Percentiles rank a stretch among this genome's conserved stretches.
Conservation (phyloP, 2,797 vertebrate genomes). For the Rousettus madagascariensis region DNA sequence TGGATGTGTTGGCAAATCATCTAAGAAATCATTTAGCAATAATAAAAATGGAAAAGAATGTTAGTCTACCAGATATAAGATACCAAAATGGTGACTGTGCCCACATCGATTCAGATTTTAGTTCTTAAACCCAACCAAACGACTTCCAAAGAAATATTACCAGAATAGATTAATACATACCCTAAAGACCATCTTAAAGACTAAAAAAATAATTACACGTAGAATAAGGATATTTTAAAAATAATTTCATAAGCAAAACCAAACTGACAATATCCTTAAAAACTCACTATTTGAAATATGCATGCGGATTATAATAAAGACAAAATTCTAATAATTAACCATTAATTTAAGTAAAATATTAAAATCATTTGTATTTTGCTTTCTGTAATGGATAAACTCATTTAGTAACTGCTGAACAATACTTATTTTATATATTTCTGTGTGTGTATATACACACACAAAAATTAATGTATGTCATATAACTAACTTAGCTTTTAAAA, state of each 20-base stretch:
- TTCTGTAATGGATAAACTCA: neutral
- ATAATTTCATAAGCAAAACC: conserved; percentile 33
- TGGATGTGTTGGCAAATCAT: conserved; percentile 26
- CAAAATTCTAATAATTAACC: conserved; percentile 4
- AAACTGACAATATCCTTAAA: conserved; percentile 44
- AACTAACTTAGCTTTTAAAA: neutral
- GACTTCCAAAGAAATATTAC: conserved; percentile 35
- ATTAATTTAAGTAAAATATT: conserved; percentile 28
- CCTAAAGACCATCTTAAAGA: neutral
- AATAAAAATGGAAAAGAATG: conserved; percentile 52
- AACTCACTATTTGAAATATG: conserved; percentile 23
- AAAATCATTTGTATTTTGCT: conserved; percentile 16
- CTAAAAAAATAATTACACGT: neutral
- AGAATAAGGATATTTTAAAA: conserved; percentile 33
- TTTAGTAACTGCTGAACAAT: neutral
- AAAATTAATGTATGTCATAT: neutral
- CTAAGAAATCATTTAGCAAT: conserved; percentile 47
- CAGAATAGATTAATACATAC: neutral
- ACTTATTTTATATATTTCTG: neutral
- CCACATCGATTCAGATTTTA: neutral
- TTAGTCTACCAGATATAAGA: conserved; percentile 9
- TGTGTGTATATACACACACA: neutral
- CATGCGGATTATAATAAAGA: conserved; percentile 2
- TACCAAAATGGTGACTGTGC: conserved; percentile 10
- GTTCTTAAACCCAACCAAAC: conserved; percentile 27